Conservation (phyloP, 2,113 vertebrate species). For the Gracilinanus agilis region DNA sequence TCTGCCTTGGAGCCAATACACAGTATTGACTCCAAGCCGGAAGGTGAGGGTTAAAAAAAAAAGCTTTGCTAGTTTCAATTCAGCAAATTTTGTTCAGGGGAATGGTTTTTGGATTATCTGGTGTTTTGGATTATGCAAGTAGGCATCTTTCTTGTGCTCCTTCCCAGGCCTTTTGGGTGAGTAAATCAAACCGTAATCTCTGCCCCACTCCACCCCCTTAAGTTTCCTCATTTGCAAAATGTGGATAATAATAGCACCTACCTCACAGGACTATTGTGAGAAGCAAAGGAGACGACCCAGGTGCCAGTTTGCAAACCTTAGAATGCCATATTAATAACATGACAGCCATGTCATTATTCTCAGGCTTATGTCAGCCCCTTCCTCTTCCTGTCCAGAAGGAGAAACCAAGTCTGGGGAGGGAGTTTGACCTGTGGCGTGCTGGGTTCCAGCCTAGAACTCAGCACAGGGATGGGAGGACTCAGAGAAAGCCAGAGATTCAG, state of each 20-base stretch:
- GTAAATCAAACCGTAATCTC: neutral
- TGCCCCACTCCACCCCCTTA: neutral
- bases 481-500: slow-evolving; percentile 2
- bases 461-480: slow-evolving; percentile 3
- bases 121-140: neutral
- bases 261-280: neutral
- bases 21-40: no score
- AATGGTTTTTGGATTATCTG: neutral
- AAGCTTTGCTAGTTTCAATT: neutral
- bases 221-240: neutral
- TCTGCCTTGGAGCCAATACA: no score
- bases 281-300: neutral
- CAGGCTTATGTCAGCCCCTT: neutral
- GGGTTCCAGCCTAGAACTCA: neutral
- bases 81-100: neutral
- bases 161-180: neutral
- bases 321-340: no score
- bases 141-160: neutral
- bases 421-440: neutral
- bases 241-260: neutral
- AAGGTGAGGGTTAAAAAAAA: no score
- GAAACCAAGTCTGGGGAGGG: neutral
- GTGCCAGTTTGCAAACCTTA: neutral
- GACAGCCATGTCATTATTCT: neutral
- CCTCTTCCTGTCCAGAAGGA: neutral